phyloP scores from a whole-genome alignment of 2,113 vertebrate species.

The Pimephales promelas region DNA sequence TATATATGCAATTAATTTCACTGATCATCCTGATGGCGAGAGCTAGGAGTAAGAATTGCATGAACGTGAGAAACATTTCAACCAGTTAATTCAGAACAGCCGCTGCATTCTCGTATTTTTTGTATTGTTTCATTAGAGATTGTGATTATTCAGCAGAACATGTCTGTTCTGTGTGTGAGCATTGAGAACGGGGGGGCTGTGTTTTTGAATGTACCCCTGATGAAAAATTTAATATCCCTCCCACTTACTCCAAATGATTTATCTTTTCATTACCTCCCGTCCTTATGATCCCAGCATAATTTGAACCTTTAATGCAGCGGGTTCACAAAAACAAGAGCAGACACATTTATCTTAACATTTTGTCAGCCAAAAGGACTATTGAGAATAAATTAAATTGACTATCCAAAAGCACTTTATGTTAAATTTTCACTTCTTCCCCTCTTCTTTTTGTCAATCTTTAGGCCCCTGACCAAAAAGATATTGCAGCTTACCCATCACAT shows the following conservation, averaged over 20 bases:
- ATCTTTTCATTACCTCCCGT: conserved; percentile 56
- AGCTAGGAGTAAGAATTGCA: background rate
- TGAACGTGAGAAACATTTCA: conserved; percentile 9
- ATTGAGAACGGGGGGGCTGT: conserved; percentile 23
- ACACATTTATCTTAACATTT: conserved; percentile 53
- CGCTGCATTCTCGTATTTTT: background rate
- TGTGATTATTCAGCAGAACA: conserved; percentile 57
- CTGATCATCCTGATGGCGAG: conserved; percentile 21
- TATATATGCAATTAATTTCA: background rate
- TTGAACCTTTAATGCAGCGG: conserved; percentile 53
- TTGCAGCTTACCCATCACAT: background rate
- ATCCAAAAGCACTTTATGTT: conserved; percentile 44
- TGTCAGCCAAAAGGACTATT: conserved; percentile 44
- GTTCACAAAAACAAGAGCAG: conserved; percentile 58
- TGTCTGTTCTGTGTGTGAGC: conserved; percentile 36
- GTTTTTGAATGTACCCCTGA: conserved; percentile 51
- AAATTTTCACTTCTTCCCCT: background rate
- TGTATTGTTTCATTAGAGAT: conserved; percentile 45
- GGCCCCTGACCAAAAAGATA: background rate
- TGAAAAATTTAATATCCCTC: conserved; percentile 58
- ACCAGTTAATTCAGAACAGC: conserved; percentile 31
- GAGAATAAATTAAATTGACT: conserved; percentile 48
- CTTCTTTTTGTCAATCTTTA: background rate
- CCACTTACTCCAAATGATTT: conserved; percentile 57
- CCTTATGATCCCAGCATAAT: conserved; percentile 56